Evolutionary conservation across 35 echinoderm and acorn worm species (phyloP).

Genomic region (Anneissia japonica): DNA sequence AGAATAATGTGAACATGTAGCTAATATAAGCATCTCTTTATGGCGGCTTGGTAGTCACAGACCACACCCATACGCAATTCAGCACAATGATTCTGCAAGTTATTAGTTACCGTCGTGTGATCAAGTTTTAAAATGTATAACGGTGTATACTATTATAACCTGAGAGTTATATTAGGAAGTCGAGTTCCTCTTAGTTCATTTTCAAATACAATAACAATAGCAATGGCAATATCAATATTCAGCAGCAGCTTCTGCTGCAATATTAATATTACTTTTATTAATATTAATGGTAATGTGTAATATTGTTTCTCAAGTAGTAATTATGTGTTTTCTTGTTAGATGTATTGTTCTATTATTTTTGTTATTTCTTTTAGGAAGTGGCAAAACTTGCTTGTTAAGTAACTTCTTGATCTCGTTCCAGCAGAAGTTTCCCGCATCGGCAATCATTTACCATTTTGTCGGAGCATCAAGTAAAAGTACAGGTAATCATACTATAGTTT

Average conservation of each 20-base stretch:
- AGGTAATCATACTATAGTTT: conserved; percentile 44
- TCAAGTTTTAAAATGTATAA: no score
- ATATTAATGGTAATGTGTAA: not conserved
- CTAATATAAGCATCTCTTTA: no score
- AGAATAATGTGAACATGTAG: no score
- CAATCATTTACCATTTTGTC: conserved; percentile 42
- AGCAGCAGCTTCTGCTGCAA: not conserved
- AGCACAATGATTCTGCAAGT: no score
- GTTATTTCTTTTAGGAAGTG: conserved; percentile 33
- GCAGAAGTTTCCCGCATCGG: conserved; percentile 4
- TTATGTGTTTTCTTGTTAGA: not conserved
- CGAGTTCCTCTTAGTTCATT: no score
- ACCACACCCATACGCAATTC: no score
- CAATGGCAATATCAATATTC: not conserved
- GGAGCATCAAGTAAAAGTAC: conserved; percentile 48
- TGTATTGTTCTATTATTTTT: not conserved
- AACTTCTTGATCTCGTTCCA: conserved; percentile 45
- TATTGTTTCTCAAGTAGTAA: not conserved
- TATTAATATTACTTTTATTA: not conserved
- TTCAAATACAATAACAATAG: not conserved
- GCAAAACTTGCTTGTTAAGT: conserved; percentile 48
- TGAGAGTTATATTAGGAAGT: no score
- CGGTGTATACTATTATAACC: no score
- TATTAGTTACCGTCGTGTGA: no score
- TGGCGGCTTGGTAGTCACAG: no score